Base-by-base conservation (phyloP, 2,888 invertebrate genomes). In the Actias luna region DNA sequence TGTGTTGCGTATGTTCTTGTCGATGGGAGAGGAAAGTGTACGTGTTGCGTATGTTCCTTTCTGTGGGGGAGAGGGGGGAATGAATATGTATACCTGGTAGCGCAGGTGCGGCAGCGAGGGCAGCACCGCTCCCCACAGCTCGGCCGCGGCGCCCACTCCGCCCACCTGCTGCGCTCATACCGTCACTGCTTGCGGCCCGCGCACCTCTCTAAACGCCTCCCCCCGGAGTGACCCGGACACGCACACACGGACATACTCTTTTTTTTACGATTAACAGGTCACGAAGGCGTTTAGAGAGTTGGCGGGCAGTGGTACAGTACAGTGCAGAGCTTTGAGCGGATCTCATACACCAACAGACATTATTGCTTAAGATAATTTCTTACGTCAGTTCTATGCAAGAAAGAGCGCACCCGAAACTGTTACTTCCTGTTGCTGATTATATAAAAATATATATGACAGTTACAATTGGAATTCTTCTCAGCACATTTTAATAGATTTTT, bases 41-140 rank as follows among this genome's bases (percentile, higher is more conserved):
- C n/a, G 33, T 25, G 1, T 25, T 22, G 18, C 7, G 1, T 46
- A 31, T 46, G 46, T 50, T 25, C 42, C 22, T 46, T 1, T 16
- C 14, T 55, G 36, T 61, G 16, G 12, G n/a, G n/a, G 36, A 16
- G 12, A 16, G 12, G 8, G 22, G n/a, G 27, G 25, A 33, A 3
- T 60, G 35, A 52, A 14, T 33, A 27, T 62, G 63, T 60, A 73
- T 85, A 89, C 88, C 89, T 88, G 89, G 77, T 88, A 88, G 74
- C 89, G 82, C 77, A 88, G 73, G 66, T 77, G 78, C 71, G 85
- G 82, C 77, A 88, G 78, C 68, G 86, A 73, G 68, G 87, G 87
- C 80, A 88, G 81, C 78, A 87, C 78, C 68, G 84, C 82, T 69
- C 79, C 82, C 89, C 88, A 88, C 81, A 87, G 79, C 82, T 87